These are phyloP conservation scores for Leptinotarsa undecemlineata DNA, from an alignment of 1,140 invertebrate species.

Conservation along the genomic window DNA sequence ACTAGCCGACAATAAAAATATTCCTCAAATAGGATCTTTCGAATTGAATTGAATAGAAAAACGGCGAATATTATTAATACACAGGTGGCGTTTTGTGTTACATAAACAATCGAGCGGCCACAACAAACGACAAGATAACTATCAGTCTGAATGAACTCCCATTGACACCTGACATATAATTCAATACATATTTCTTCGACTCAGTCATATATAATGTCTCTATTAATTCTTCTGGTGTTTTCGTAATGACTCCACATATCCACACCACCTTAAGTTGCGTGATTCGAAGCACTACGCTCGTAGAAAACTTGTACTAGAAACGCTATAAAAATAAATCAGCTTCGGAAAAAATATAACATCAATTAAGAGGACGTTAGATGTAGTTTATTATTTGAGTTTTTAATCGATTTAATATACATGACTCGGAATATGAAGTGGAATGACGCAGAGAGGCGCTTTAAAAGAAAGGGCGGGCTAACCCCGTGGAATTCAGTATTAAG, in stretches of 20 bases:
- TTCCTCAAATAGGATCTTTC: too few species aligned
- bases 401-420: constrained; percentile 6
- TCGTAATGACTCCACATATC: neutral
- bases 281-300: neutral
- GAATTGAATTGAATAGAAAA: too few species aligned
- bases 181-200: neutral
- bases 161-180: neutral
- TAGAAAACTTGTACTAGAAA: constrained; percentile 1
- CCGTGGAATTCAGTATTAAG: too few species aligned
- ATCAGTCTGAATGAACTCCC: neutral
- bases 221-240: constrained; percentile 8
- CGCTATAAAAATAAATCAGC: constrained; percentile 6
- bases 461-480: too few species aligned
- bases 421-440: neutral
- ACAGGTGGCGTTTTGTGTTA: too few species aligned
- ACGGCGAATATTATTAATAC: too few species aligned
- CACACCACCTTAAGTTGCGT: neutral
- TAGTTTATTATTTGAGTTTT: neutral
- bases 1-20: too few species aligned
- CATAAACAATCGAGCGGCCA: too few species aligned
- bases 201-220: neutral
- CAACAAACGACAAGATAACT: too few species aligned
- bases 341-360: constrained; percentile 1
- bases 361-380: neutral
- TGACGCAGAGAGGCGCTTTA: too few species aligned